These are phyloP conservation scores for Acrossocheilus wenchowensis DNA, from an alignment of 2,797 vertebrate species.

Conservation along the genomic window DNA sequence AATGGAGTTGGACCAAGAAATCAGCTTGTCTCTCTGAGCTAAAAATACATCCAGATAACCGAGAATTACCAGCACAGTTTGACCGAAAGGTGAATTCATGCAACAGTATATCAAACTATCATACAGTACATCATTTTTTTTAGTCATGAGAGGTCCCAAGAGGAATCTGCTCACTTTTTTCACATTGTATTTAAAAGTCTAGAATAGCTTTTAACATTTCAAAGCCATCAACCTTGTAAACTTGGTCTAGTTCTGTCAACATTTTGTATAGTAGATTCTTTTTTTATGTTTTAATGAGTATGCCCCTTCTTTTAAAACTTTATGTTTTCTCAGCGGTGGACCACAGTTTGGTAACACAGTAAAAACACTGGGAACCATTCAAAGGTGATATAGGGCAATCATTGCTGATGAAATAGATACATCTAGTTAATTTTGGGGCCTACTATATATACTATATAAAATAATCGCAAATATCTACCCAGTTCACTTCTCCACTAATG, in stretches of 20 bases:
- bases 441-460: neutral
- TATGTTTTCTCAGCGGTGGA: neutral
- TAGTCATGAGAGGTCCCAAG: neutral
- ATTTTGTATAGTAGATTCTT: neutral
- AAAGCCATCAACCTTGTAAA: neutral
- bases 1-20: constrained; percentile 13
- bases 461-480: neutral
- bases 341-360: neutral
- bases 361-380: neutral
- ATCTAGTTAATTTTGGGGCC: neutral
- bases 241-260: neutral
- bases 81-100: neutral
- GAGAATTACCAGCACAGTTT: neutral
- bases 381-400: neutral
- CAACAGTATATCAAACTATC: neutral
- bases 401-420: neutral
- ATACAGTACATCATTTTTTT: neutral
- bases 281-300: neutral
- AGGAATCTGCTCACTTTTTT: neutral
- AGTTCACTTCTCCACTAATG: neutral
- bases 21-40: constrained; percentile 18
- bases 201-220: neutral
- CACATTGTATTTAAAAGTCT: too few relatives aligned
- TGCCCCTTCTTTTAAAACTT: neutral
- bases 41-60: constrained; percentile 11